These are phyloP conservation scores for Agrochola lychnidis DNA, from an alignment of 2,888 invertebrate species.

Conservation along the genomic window DNA sequence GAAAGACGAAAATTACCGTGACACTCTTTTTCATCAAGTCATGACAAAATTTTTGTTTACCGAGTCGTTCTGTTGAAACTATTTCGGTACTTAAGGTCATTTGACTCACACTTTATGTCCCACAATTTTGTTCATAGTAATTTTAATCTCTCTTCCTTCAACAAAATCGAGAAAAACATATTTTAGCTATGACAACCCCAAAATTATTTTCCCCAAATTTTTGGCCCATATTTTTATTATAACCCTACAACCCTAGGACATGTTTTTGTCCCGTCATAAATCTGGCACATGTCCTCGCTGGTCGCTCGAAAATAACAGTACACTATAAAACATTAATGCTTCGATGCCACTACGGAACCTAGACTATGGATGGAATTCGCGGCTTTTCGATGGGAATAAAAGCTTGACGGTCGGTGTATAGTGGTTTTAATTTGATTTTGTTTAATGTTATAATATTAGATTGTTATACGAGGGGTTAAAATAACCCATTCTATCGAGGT, in stretches of 20 bases:
- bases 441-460: background rate
- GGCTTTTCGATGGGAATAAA: slow-evolving; percentile 33
- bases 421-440: slow-evolving; percentile 1
- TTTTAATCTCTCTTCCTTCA: no score
- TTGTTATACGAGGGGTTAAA: no score
- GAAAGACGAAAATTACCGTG: background rate
- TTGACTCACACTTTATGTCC: background rate
- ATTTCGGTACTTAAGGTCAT: background rate
- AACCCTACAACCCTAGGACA: slow-evolving; percentile 30
- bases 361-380: slow-evolving; percentile 28
- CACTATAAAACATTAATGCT: slow-evolving; percentile 65
- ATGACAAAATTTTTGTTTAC: background rate
- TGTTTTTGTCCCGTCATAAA: slow-evolving; percentile 61
- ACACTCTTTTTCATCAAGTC: background rate
- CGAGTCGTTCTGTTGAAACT: background rate
- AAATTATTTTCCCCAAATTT: slow-evolving; percentile 5
- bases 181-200: background rate
- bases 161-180: background rate
- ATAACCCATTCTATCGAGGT: no score
- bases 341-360: slow-evolving; percentile 45
- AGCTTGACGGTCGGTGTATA: background rate
- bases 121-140: no score
- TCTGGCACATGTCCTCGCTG: slow-evolving; percentile 54
- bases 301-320: slow-evolving; percentile 45
- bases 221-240: slow-evolving; percentile 10